Percentiles rank a stretch among this genome's conserved stretches.
Evolutionary conservation across 2,113 vertebrate genomes (phyloP).

Genomic region (Chaetura pelagica): DNA sequence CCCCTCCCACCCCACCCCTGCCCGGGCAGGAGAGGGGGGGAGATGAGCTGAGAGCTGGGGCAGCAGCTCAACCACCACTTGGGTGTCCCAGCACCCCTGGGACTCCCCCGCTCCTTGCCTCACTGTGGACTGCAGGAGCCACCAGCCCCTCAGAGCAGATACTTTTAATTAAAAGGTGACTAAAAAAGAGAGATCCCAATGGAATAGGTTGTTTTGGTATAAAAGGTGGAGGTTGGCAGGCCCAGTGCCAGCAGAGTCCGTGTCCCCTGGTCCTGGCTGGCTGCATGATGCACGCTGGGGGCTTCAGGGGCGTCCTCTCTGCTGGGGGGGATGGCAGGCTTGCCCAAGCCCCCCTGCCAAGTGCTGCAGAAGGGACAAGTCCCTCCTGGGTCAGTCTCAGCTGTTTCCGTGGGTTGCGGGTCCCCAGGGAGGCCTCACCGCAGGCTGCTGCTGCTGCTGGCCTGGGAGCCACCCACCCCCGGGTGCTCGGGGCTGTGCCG

Average conservation of each 20-base stretch:
- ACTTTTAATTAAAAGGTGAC: constrained; percentile 22
- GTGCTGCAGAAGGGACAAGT: background rate
- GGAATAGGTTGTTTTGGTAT: background rate
- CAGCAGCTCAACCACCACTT: fast-evolving
- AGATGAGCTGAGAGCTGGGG: background rate
- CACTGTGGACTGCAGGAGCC: fast-evolving
- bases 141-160: background rate
- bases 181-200: background rate
- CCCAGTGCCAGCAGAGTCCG: background rate
- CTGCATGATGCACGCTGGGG: fast-evolving
- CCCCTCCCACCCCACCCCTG: background rate
- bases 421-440: constrained; percentile 74
- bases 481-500: constrained; percentile 97
- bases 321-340: background rate
- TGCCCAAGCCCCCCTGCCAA: background rate
- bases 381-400: background rate
- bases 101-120: fast-evolving
- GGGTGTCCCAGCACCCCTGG: fast-evolving
- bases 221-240: background rate
- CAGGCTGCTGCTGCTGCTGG: constrained; percentile 93
- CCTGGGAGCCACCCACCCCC: constrained; percentile 89
- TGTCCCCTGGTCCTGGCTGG: background rate
- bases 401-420: fast-evolving
- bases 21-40: background rate
- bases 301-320: background rate